Evolutionary conservation across 2,888 invertebrate species (phyloP).

Genomic region (Lordiphosa fenestrarum): DNA sequence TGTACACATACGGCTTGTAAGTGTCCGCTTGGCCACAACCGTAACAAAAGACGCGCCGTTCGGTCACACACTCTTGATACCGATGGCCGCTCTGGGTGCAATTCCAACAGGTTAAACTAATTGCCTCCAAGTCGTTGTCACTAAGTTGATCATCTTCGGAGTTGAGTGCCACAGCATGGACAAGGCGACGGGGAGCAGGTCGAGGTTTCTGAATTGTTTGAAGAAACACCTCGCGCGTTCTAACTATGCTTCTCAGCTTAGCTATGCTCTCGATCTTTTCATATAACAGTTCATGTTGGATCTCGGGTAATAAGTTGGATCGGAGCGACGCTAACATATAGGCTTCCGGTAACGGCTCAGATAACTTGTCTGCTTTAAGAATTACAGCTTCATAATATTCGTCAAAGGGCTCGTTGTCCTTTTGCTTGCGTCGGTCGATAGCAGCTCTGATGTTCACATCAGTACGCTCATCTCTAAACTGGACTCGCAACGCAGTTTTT

Average conservation of each 20-base stretch:
- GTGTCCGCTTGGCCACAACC: slow-evolving; percentile 5
- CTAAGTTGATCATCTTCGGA: neutral
- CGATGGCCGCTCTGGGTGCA: slow-evolving; percentile 6
- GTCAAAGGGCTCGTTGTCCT: slow-evolving; percentile 3
- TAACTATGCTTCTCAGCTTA: slow-evolving; percentile 2
- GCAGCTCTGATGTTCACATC: too few species aligned
- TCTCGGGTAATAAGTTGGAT: slow-evolving; percentile 1
- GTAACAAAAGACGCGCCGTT: slow-evolving; percentile 9
- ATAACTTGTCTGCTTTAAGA: slow-evolving; percentile 1
- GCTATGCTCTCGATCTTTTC: slow-evolving; percentile 7
- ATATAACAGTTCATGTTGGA: neutral
- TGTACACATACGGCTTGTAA: neutral
- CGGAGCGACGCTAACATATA: neutral
- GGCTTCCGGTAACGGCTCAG: neutral
- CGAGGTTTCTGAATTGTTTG: neutral
- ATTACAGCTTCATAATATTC: slow-evolving; percentile 3
- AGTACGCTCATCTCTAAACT: too few species aligned
- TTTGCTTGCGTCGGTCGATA: neutral
- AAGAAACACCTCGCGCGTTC: slow-evolving; percentile 6
- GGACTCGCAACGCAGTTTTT: too few species aligned
- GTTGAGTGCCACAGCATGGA: neutral
- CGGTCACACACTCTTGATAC: slow-evolving; percentile 3
- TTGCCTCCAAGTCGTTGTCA: slow-evolving; percentile 6
- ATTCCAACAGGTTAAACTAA: slow-evolving; percentile 7
- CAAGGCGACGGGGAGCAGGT: neutral